Evolutionary conservation across 2,113 vertebrate genomes (phyloP), one percentile per base, ranked within the genome.

Genomic region (Aegotheles bennettii): DNA sequence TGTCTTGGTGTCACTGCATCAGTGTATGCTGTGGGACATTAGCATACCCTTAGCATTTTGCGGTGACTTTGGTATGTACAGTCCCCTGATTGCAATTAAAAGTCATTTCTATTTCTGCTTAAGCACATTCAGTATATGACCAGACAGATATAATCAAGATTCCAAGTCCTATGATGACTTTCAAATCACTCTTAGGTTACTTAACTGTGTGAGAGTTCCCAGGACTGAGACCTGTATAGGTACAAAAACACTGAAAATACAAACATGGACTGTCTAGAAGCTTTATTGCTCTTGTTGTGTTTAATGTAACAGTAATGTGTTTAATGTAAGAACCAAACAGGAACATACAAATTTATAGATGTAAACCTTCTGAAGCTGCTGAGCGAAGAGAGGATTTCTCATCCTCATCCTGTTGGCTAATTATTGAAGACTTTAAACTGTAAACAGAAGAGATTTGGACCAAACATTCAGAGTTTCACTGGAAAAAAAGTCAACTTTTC

Each of bases 61-160:
- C n/a, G 1, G 88, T 94, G 90, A 94, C 90, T 81, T 94, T 90
- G 83, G 73, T 35, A 57, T 31, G 53, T 84, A 68, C 40, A 53
- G 71, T 63, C 1, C 16, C 56, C 74, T 94, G 94, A 96, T 90
- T 97, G 93, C 93, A 96, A 95, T 94, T 94, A 94, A 88, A 88
- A 90, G 74, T 15, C 59, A 85, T 79, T 96, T 93, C 64, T 81
- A 87, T 84, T 90, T 89, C 73, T 90, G 60, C 65, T 57, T 48
- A 53, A 84, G 80, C 61, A 69, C 35, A 45, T 67, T 78, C 64
- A 90, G 1, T 86, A 48, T 23, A 33, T 80, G 79, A 93, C 78
- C 88, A 91, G 29, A 76, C 8, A 85, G 23, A 54, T 24, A 84
- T 40, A 95, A 87, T 84, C 90, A 89, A 78, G 80, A 60, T 68